Percentiles rank a stretch among this genome's conserved stretches.
phyloP scores from a whole-genome alignment of 2,113 vertebrate species.

The Crotalus helleri region DNA sequence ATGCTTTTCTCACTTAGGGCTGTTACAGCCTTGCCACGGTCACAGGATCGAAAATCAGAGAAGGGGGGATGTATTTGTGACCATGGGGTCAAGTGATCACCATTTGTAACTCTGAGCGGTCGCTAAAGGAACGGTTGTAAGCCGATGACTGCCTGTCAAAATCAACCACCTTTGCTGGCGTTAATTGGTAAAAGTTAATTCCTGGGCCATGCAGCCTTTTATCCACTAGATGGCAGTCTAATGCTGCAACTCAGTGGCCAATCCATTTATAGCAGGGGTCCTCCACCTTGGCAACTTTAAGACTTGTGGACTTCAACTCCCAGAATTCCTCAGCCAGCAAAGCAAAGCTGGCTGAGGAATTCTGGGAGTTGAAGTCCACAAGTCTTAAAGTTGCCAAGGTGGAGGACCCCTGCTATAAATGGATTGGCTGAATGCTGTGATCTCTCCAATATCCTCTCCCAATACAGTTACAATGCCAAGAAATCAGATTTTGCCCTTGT shows the following conservation, averaged over 20 bases:
- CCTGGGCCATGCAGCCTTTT: not conserved
- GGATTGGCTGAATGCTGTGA: not conserved
- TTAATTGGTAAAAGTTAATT: not conserved
- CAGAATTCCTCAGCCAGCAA: too few relatives aligned
- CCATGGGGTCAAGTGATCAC: too few relatives aligned
- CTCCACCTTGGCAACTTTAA: too few relatives aligned
- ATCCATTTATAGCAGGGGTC: not conserved
- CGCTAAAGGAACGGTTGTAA: not conserved
- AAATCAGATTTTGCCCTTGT: not conserved
- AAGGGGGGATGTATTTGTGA: too few relatives aligned
- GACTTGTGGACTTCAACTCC: too few relatives aligned
- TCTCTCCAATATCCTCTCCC: not conserved
- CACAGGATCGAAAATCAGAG: too few relatives aligned
- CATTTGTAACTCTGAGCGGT: not conserved
- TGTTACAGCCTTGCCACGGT: too few relatives aligned
- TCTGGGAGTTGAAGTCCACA: too few relatives aligned
- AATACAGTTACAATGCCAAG: not conserved
- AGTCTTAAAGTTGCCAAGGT: too few relatives aligned
- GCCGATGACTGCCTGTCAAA: not conserved
- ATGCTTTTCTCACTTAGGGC: too few relatives aligned
- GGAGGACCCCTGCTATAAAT: not conserved
- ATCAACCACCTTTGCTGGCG: too few relatives aligned
- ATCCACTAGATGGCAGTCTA: not conserved
- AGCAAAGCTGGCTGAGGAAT: too few relatives aligned
- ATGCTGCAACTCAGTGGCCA: not conserved